Evolutionary conservation across 2,113 vertebrate genomes (phyloP), one percentile per base, ranked within the genome.

Genomic region (Nothobranchius furzeri): DNA sequence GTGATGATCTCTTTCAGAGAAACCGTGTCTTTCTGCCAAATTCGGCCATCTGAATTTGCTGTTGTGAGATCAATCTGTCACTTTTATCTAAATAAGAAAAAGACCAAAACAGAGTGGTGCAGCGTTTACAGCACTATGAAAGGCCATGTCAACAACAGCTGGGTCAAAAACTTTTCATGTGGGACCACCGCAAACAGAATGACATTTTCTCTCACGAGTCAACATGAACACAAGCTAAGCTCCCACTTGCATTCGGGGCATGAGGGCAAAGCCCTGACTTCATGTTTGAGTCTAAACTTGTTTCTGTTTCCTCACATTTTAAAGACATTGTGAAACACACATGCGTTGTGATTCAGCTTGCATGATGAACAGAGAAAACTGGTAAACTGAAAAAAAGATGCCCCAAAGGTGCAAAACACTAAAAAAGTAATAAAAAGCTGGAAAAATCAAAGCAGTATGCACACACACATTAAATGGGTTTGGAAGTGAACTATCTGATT

Each of bases 191-290:
- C 43, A 78, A 49, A 60, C 36, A 13, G 63, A 60, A 71, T 12
- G 13, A 53, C 12, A 50, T 77, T 63, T 54, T 17, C 24, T n/a
- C 25, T 14, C 25, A 47, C 35, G 52, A 48, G 25, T 64, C 51
- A 78, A 60, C 7, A 78, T 48, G 72, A 15, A 60, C 60, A 50
- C 50, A 10, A 45, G n/a, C 20, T 57, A 49, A 72, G 60, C 66
- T 81, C 37, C 64, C 57, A 61, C 36, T 56, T 55, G 72, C 48
- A 60, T 45, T 57, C 24, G 52, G 42, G 24, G 47, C 61, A 69
- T 56, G 35, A 63, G 81, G 78, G 56, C 87, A 85, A 90, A 81
- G 86, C 82, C 83, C 85, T 70, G 10, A 73, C 70, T 84, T 81
- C 68, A 62, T 68, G 47, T 65, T 47, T 79, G 14, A 57, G 4